These are phyloP conservation scores for Drosophila flavopinicola DNA, from an alignment of 2,888 invertebrate genomes.

Conservation along the genomic window DNA sequence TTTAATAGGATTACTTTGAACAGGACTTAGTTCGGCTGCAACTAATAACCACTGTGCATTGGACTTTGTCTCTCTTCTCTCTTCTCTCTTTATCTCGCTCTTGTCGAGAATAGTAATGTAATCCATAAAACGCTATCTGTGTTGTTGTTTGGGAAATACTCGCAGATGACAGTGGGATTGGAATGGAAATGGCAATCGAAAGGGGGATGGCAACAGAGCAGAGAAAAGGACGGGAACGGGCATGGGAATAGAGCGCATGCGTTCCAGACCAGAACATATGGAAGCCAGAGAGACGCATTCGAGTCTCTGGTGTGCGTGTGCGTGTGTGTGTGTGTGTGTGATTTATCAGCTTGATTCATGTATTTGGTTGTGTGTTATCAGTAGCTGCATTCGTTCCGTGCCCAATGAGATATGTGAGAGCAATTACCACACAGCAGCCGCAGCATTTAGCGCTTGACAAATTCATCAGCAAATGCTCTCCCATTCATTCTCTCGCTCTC, in stretches of 20 bases:
- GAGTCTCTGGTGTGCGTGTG: slow-evolving; percentile 5
- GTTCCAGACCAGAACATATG: slow-evolving; percentile 51
- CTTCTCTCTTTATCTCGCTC: neutral
- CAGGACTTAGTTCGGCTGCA: neutral
- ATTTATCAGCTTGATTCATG: slow-evolving; percentile 46
- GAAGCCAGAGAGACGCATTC: slow-evolving; percentile 20
- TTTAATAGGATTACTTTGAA: slow-evolving; percentile 1
- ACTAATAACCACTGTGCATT: slow-evolving; percentile 54
- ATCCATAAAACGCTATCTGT: slow-evolving; percentile 60
- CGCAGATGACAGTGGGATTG: slow-evolving; percentile 14
- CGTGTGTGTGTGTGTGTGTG: slow-evolving; percentile 11
- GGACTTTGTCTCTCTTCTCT: slow-evolving; percentile 21
- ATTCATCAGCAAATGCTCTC: slow-evolving; percentile 17
- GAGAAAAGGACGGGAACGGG: neutral
- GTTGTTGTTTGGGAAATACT: slow-evolving; percentile 40
- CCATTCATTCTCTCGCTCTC: neutral
- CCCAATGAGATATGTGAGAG: slow-evolving; percentile 24
- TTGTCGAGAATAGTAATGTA: slow-evolving; percentile 58
- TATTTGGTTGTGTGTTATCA: slow-evolving; percentile 45
- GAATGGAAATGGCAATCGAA: too few relatives aligned
- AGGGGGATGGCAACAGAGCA: slow-evolving; percentile 10
- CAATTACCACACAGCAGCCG: slow-evolving; percentile 37
- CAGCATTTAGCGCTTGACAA: slow-evolving; percentile 23
- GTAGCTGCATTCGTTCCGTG: slow-evolving; percentile 51
- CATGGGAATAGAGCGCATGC: slow-evolving; percentile 47